Base-by-base conservation (phyloP, 2,888 invertebrate species). In the Folsomia candida region DNA sequence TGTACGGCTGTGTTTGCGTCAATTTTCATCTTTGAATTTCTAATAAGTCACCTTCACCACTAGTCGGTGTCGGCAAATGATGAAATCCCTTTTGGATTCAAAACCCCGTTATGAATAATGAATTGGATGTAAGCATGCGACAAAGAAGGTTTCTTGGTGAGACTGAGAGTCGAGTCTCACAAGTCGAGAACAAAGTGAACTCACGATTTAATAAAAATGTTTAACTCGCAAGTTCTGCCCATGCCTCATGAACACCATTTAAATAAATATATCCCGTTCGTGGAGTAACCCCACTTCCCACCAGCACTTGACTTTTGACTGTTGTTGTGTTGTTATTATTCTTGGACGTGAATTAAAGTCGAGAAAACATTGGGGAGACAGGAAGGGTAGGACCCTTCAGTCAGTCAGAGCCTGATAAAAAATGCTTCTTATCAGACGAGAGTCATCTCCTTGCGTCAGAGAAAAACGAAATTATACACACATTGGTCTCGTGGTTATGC, bases 341-440 rank as follows among this genome's bases (percentile, higher is more conserved):
- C n/a, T n/a, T n/a, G n/a, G n/a, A n/a, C n/a, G n/a, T n/a, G n/a
- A n/a, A n/a, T n/a, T n/a, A n/a, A n/a, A n/a, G n/a, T n/a, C n/a
- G n/a, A n/a, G n/a, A n/a, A n/a, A n/a, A n/a, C n/a, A 47, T 47
- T 47, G 18, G 18, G 18, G 47, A 47, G 47, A 47, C 47, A 18
- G 47, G 18, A 47, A 47, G 47, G 47, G 47, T 47, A 9, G 9
- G 47, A 47, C 47, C 47, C 47, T 47, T 27, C 6, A 62, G 28
- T 62, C 62, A 62, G 22, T n/a, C 27, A 3, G 29, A 62, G 18
- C 47, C 9, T 62, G 29, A 62, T 26, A 62, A 60, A 60, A 25
- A 62, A 20, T 62, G 29, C 62, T 18, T 62, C 62, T 62, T 62
- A 62, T 62, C 62, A 62, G 27, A 29, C 9, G 27, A 20, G 11